A percentile compares a stretch with the other conserved stretches of the same genome.
Conservation (phyloP, 2,113 vertebrate genomes). For the Ptilonorhynchus violaceus region DNA sequence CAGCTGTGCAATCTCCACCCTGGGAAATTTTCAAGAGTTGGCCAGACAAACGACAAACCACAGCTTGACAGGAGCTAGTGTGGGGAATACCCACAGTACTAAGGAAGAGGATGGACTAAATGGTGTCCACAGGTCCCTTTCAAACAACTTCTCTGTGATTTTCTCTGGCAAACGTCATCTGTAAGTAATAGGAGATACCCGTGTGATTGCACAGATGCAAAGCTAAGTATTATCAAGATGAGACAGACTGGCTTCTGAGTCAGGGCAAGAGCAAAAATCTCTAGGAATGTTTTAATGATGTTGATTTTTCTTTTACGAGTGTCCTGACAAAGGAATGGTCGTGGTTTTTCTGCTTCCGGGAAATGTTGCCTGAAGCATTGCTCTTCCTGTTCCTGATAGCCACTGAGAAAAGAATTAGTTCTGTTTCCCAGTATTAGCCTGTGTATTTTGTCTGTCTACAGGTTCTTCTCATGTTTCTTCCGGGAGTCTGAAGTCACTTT, state of each 20-base stretch:
- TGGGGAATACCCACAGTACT: not conserved
- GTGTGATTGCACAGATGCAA: not conserved
- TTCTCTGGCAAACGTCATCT: not conserved
- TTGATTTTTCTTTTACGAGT: not conserved
- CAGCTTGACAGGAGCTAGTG: not conserved
- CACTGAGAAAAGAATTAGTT: not conserved
- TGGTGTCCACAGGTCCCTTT: not conserved
- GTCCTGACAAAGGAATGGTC: not conserved
- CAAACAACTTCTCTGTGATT: not conserved
- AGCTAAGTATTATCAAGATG: not conserved
- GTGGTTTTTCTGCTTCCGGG: not conserved
- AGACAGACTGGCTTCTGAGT: not conserved
- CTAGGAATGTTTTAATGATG: not conserved
- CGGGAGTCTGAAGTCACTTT: not conserved
- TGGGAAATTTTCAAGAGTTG: not conserved
- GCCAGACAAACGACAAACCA: not conserved
- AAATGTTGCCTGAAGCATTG: not conserved
- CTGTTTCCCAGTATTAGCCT: not conserved
- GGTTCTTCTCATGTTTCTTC: not conserved
- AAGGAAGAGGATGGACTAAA: not conserved
- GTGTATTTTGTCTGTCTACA: not conserved
- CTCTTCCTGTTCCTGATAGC: not conserved
- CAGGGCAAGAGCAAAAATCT: not conserved
- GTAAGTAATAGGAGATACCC: not conserved
- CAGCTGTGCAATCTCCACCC: not conserved